Evolutionary conservation across 2,888 invertebrate species (phyloP).

Genomic region (Masnerella sp.): DNA sequence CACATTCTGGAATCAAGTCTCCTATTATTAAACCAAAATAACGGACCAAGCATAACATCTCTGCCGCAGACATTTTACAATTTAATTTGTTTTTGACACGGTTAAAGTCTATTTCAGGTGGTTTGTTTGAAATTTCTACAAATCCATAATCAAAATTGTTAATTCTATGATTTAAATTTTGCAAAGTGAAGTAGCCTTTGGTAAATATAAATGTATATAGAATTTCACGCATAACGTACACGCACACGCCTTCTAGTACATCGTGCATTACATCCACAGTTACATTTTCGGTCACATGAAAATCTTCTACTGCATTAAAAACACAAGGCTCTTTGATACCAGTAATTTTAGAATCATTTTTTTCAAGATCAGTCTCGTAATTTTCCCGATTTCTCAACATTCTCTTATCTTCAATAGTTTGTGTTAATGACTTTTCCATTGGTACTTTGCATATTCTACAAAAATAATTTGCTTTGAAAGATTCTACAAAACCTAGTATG

Average conservation of each 20-base stretch:
- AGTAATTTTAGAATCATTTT: not conserved
- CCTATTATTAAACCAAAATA: slow-evolving; percentile 1
- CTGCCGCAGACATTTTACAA: not conserved
- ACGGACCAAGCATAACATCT: not conserved
- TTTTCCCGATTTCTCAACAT: not conserved
- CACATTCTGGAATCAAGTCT: not conserved
- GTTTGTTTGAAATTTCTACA: not conserved
- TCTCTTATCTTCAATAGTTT: not conserved
- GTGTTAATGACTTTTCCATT: not conserved
- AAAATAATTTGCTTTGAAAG: not conserved
- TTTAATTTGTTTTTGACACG: not conserved
- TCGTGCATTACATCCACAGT: not conserved
- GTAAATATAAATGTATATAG: not conserved
- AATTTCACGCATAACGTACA: not conserved
- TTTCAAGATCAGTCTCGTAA: not conserved
- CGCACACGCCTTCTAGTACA: not conserved
- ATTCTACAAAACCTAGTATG: not conserved
- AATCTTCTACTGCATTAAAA: not conserved
- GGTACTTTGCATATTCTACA: not conserved
- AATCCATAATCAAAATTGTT: not conserved
- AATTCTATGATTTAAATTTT: not conserved
- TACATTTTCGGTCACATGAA: not conserved
- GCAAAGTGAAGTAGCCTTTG: not conserved
- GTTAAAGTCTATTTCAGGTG: not conserved
- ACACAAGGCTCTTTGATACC: not conserved